These are phyloP conservation scores for Pelobates fuscus DNA, from an alignment of 2,113 vertebrate species.

Conservation along the genomic window DNA sequence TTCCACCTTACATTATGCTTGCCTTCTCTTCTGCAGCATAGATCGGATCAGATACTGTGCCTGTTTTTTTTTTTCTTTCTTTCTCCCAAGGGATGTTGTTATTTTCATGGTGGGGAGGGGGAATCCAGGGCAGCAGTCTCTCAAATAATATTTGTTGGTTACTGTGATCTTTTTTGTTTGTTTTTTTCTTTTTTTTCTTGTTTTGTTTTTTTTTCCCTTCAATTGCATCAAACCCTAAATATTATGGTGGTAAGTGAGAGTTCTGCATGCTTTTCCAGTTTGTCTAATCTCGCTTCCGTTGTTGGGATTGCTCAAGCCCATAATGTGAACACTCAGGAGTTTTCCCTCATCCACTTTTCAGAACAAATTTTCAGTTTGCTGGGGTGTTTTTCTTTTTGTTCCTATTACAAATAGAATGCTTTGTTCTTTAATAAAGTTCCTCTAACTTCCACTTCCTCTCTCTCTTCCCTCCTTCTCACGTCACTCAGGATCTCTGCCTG, in stretches of 20 bases:
- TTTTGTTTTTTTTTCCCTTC: constrained; percentile 68
- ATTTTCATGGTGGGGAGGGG: constrained; percentile 60
- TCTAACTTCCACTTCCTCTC: constrained; percentile 43
- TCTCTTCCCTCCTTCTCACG: constrained; percentile 51
- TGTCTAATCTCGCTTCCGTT: constrained; percentile 86
- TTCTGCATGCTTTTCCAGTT: constrained; percentile 92
- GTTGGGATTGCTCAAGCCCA: constrained; percentile 77
- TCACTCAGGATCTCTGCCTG: constrained; percentile 56
- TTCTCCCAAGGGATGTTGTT: constrained; percentile 9
- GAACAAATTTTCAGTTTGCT: constrained; percentile 80
- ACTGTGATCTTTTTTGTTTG: constrained; percentile 87
- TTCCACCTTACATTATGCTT: constrained; percentile 45
- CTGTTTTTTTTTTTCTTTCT: constrained; percentile 16
- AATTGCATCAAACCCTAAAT: constrained; percentile 93
- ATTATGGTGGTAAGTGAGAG: constrained; percentile 94
- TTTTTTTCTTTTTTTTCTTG: constrained; percentile 68
- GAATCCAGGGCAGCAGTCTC: constrained; percentile 62
- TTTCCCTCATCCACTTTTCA: constrained; percentile 75
- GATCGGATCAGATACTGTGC: constrained; percentile 27
- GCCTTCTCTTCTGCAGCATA: constrained; percentile 45
- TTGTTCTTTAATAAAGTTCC: constrained; percentile 63
- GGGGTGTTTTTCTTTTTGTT: constrained; percentile 71
- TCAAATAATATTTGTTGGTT: constrained; percentile 79
- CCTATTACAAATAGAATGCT: constrained; percentile 46
- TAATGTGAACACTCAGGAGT: constrained; percentile 75